Conservation (phyloP, 2,797 vertebrate species). For the Sciurus carolinensis region DNA sequence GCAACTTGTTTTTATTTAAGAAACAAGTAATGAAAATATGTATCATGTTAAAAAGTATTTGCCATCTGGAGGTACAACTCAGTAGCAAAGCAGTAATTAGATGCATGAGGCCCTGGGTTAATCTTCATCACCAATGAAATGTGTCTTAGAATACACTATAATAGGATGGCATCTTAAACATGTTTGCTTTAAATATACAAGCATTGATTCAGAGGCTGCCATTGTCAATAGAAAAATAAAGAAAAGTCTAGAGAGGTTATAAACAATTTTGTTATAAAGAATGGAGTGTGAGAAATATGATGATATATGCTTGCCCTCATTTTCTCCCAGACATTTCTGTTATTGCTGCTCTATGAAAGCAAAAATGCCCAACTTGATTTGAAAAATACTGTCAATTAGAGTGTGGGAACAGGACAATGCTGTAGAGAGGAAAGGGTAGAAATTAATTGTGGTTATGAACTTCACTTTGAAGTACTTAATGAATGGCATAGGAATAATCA, state of each 20-base stretch:
- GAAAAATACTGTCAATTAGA: not conserved
- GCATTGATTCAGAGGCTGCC: not conserved
- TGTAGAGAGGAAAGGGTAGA: not conserved
- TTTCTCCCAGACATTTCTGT: not conserved
- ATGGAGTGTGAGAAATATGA: not conserved
- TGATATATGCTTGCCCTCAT: not conserved
- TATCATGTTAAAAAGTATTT: not conserved
- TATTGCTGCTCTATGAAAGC: slow-evolving; percentile 3
- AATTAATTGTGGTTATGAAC: not conserved
- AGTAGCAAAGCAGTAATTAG: not conserved
- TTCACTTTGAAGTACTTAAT: slow-evolving; percentile 46
- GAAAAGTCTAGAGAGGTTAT: not conserved
- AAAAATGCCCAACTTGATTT: slow-evolving; percentile 30
- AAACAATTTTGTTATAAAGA: not conserved
- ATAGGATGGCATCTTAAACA: not conserved
- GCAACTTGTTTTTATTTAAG: not conserved
- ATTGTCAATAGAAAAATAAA: slow-evolving; percentile 31
- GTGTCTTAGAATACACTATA: not conserved
- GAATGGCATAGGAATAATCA: not conserved
- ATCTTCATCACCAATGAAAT: not conserved
- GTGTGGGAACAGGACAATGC: not conserved
- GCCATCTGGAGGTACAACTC: not conserved
- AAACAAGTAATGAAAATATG: not conserved
- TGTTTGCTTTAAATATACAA: not conserved
- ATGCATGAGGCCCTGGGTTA: not conserved